Conservation (phyloP, 2,888 invertebrate genomes). For the Hermaeophaga mercurialis region DNA sequence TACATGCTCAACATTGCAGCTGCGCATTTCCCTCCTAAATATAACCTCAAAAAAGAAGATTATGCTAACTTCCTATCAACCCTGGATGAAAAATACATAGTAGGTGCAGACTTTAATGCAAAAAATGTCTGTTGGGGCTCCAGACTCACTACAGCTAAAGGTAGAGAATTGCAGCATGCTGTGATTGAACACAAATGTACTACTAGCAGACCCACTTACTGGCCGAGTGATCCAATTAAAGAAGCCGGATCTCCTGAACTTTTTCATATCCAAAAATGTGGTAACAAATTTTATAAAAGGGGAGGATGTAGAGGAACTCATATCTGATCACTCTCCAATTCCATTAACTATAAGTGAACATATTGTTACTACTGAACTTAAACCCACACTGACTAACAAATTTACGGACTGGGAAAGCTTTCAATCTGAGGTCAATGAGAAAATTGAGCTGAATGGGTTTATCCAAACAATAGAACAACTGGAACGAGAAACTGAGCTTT, state of each 20-base stretch:
- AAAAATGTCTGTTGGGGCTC: constrained; percentile 7
- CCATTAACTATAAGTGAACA: neutral
- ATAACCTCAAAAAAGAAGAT: neutral
- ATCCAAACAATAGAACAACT: too few species aligned
- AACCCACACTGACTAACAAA: neutral
- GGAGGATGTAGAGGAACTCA: neutral
- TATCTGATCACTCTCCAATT: neutral
- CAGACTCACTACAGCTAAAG: constrained; percentile 1
- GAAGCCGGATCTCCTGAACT: neutral
- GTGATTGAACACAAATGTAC: constrained; percentile 1
- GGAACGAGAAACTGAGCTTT: too few species aligned
- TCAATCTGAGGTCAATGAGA: too few species aligned
- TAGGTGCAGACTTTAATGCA: constrained; percentile 6
- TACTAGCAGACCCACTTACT: neutral
- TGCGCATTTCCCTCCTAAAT: too few species aligned
- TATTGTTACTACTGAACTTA: neutral
- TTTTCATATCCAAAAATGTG: constrained; percentile 2
- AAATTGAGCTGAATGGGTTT: too few species aligned
- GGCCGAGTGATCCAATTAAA: neutral
- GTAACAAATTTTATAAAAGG: neutral
- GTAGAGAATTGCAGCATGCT: neutral
- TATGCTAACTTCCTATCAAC: neutral
- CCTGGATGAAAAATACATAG: neutral
- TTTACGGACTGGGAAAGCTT: neutral
- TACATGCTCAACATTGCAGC: too few species aligned